Evolutionary conservation across 2,888 invertebrate genomes (phyloP).

Genomic region (Apantesis nais): DNA sequence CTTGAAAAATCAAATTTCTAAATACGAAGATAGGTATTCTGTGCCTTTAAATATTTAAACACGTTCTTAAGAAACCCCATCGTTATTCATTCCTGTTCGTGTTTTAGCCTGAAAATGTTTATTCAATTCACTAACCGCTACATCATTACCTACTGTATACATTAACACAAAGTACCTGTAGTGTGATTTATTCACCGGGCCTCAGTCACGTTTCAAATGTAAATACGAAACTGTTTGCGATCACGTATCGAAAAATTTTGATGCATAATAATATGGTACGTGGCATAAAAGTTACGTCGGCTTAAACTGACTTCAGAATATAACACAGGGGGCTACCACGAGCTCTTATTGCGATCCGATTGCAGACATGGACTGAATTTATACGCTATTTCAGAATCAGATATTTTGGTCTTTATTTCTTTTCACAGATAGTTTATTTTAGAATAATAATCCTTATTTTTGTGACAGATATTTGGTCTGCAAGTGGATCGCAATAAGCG

Average conservation of each 20-base stretch:
- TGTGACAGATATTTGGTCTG: too few species aligned
- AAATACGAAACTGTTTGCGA: slow-evolving; percentile 44
- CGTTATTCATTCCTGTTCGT: not conserved
- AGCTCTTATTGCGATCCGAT: too few species aligned
- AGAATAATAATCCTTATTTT: too few species aligned
- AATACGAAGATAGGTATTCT: not conserved
- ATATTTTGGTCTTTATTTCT: too few species aligned
- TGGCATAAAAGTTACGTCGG: slow-evolving; percentile 19
- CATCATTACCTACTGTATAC: slow-evolving; percentile 13
- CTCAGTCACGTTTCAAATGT: slow-evolving; percentile 49
- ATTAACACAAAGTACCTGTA: slow-evolving; percentile 15
- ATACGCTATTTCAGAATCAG: too few species aligned
- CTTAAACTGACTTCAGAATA: not conserved
- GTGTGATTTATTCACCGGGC: slow-evolving; percentile 53
- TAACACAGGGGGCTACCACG: too few species aligned
- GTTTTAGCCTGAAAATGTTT: slow-evolving; percentile 10
- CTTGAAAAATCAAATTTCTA: not conserved
- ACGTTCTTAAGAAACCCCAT: not conserved
- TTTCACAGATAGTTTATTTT: too few species aligned
- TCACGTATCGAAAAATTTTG: slow-evolving; percentile 40
- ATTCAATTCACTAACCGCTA: slow-evolving; percentile 5
- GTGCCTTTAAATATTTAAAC: not conserved
- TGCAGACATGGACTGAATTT: too few species aligned
- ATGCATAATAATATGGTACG: slow-evolving; percentile 25
- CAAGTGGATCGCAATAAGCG: too few species aligned